These are phyloP conservation scores for Melipona quadrifasciata DNA, from an alignment of 1,140 invertebrate genomes.

Conservation along the genomic window DNA sequence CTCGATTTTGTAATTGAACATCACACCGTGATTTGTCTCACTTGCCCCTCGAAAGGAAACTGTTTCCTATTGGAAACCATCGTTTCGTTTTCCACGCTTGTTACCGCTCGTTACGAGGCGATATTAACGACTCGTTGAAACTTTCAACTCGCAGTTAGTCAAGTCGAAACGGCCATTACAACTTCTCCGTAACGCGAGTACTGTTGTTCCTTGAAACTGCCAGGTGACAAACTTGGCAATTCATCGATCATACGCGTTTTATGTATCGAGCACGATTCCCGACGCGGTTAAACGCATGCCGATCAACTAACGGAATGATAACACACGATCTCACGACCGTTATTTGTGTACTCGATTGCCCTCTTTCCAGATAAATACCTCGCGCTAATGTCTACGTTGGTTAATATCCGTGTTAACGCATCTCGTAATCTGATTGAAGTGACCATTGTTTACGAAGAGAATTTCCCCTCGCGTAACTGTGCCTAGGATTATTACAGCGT, in stretches of 20 bases:
- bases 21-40: background rate
- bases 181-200: background rate
- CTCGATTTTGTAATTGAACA: background rate
- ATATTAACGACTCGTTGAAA: background rate
- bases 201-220: background rate
- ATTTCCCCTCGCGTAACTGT: too few relatives aligned
- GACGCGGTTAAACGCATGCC: background rate
- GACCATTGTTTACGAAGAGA: too few relatives aligned
- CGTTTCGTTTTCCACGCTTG: background rate
- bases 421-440: too few relatives aligned
- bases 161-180: background rate
- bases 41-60: background rate
- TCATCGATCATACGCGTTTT: background rate
- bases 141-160: background rate
- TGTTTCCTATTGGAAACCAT: background rate
- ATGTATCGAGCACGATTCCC: background rate
- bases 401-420: background rate
- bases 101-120: background rate
- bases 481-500: too few relatives aligned
- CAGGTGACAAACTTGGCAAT: background rate
- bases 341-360: background rate
- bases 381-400: too few relatives aligned
- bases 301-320: constrained; percentile 28
- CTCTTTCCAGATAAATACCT: background rate
- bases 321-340: background rate